Evolutionary conservation across 2,888 invertebrate genomes (phyloP).

Genomic region (Andrena chrysosceles): DNA sequence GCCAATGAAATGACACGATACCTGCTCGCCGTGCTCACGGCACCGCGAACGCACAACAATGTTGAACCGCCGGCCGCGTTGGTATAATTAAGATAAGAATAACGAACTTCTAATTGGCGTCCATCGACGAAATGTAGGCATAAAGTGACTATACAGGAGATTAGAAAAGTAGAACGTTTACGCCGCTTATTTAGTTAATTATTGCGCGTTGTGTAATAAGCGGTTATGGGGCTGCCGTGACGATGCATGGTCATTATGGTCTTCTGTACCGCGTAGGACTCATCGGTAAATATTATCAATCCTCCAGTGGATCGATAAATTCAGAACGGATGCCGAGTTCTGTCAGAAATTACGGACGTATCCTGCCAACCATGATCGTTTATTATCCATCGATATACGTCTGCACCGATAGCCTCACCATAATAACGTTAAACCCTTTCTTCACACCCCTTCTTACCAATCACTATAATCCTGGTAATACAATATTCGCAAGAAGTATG

Average conservation of each 20-base stretch:
- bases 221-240: slow-evolving; percentile 18
- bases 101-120: slow-evolving; percentile 61
- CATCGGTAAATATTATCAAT: slow-evolving; percentile 47
- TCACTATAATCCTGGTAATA: background rate
- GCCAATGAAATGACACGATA: slow-evolving; percentile 23
- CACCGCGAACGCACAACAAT: slow-evolving; percentile 35
- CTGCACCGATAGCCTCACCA: background rate
- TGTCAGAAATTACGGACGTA: slow-evolving; percentile 31
- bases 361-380: slow-evolving; percentile 30
- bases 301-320: slow-evolving; percentile 32
- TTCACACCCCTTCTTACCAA: slow-evolving; percentile 17
- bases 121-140: slow-evolving; percentile 46
- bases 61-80: slow-evolving; percentile 31
- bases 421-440: slow-evolving; percentile 1
- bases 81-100: slow-evolving; percentile 60
- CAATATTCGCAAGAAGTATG: background rate
- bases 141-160: slow-evolving; percentile 50
- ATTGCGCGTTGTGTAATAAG: slow-evolving; percentile 49
- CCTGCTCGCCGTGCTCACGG: background rate
- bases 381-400: slow-evolving; percentile 26
- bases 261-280: background rate
- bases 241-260: slow-evolving; percentile 15
- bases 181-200: slow-evolving; percentile 64
- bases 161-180: slow-evolving; percentile 71
- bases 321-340: slow-evolving; percentile 29